Conservation (phyloP, 1,140 invertebrate species). For the Tetragonula clypearis region DNA sequence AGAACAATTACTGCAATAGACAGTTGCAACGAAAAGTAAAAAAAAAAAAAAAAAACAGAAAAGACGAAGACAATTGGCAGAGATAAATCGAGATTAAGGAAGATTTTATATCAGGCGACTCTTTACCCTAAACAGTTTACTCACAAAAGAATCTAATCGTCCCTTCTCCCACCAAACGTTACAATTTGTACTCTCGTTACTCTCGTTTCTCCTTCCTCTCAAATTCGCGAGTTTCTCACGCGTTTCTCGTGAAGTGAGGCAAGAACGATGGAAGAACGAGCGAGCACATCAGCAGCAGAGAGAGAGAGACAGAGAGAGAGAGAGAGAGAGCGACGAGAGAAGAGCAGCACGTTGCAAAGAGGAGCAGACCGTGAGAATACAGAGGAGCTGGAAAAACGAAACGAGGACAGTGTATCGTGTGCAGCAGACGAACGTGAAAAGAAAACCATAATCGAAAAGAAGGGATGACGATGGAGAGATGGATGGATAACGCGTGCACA, state of each 20-base stretch:
- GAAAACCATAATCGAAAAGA: not conserved
- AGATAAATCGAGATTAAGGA: no score
- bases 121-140: no score
- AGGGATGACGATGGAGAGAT: not conserved
- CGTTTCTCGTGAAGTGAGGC: no score
- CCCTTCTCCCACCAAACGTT: no score
- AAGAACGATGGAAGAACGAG: no score
- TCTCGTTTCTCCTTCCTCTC: not conserved
- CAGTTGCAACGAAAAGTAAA: no score
- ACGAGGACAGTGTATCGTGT: not conserved
- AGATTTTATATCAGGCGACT: no score
- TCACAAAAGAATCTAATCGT: no score
- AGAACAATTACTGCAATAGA: no score
- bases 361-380: not conserved
- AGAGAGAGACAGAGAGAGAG: no score
- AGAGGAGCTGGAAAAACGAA: not conserved
- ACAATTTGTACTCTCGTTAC: not conserved
- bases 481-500: not conserved
- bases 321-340: not conserved
- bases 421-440: not conserved
- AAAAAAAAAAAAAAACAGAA: no score
- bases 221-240: slow-evolving; percentile 5
- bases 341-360: not conserved
- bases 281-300: not conserved
- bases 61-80: no score